Conservation (phyloP, 2,113 vertebrate species). For the Coptodon rendalli region DNA sequence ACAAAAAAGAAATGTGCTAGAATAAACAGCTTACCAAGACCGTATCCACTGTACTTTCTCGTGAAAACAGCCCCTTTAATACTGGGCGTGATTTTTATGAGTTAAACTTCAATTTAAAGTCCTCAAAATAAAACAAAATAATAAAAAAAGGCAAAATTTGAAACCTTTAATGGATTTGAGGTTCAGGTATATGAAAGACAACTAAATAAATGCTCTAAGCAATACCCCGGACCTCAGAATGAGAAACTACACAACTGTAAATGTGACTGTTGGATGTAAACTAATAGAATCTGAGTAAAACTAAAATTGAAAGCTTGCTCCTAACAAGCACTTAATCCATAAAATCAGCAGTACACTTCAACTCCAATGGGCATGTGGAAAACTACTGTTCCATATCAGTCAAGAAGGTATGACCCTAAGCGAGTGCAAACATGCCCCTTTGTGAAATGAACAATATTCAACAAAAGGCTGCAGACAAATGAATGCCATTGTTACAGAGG, state of each 20-base stretch:
- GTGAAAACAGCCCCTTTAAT: neutral
- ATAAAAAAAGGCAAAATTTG: neutral
- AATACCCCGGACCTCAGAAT: neutral
- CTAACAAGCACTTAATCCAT: neutral
- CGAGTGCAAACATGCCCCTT: neutral
- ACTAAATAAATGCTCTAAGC: neutral
- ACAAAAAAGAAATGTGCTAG: neutral
- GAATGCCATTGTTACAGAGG: constrained; percentile 13
- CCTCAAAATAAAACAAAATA: neutral
- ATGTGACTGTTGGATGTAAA: neutral
- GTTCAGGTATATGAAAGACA: neutral
- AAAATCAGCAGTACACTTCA: neutral
- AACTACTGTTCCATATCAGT: constrained; percentile 2
- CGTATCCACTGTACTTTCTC: neutral
- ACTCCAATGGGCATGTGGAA: neutral
- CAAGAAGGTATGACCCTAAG: neutral
- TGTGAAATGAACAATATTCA: constrained; percentile 19
- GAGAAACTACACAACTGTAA: neutral
- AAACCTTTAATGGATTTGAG: neutral
- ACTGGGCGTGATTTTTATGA: neutral
- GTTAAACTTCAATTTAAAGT: neutral
- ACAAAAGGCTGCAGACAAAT: constrained; percentile 39
- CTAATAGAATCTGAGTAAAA: neutral
- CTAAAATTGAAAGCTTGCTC: neutral
- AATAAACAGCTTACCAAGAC: neutral